A percentile compares a stretch with the other conserved stretches of the same genome.
Conservation (phyloP, 2,888 invertebrate species). For the Lacanobia wlatinum region DNA sequence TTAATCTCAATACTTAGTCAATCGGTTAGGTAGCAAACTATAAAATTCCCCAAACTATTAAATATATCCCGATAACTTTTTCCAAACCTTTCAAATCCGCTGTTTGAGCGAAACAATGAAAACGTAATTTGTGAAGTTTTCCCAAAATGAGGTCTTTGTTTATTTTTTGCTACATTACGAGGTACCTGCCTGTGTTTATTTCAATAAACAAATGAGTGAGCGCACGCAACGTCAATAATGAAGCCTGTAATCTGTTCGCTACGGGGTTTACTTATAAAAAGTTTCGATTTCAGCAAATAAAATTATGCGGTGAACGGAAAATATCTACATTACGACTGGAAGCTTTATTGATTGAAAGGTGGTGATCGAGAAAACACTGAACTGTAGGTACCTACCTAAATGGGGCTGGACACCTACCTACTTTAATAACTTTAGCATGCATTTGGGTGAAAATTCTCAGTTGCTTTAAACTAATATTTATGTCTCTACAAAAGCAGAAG, state of each 20-base stretch:
- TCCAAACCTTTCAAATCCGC: slow-evolving; percentile 20
- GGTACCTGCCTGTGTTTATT: slow-evolving; percentile 71
- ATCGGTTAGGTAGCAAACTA: slow-evolving; percentile 1
- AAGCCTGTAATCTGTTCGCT: slow-evolving; percentile 66
- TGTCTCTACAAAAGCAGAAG: neutral
- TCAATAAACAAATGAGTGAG: slow-evolving; percentile 73
- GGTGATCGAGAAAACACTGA: neutral
- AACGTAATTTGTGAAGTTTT: slow-evolving; percentile 65
- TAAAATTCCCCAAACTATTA: slow-evolving; percentile 6
- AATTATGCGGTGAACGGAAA: slow-evolving; percentile 36
- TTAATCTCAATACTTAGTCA: too few relatives aligned
- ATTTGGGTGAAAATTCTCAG: too few relatives aligned
- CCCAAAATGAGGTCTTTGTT: slow-evolving; percentile 72
- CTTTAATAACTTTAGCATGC: too few relatives aligned
- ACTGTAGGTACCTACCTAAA: too few relatives aligned
- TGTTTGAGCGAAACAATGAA: slow-evolving; percentile 51
- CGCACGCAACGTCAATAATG: slow-evolving; percentile 76
- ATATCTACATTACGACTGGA: slow-evolving; percentile 18
- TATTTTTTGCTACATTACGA: slow-evolving; percentile 72
- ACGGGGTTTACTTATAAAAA: slow-evolving; percentile 53
- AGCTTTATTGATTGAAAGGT: slow-evolving; percentile 4
- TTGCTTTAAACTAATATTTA: too few relatives aligned
- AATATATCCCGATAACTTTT: slow-evolving; percentile 18
- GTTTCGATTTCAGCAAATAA: slow-evolving; percentile 49
- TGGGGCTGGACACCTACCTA: neutral